Base-by-base conservation (phyloP, 2,797 vertebrate species). In the Clarias platycephalus region DNA sequence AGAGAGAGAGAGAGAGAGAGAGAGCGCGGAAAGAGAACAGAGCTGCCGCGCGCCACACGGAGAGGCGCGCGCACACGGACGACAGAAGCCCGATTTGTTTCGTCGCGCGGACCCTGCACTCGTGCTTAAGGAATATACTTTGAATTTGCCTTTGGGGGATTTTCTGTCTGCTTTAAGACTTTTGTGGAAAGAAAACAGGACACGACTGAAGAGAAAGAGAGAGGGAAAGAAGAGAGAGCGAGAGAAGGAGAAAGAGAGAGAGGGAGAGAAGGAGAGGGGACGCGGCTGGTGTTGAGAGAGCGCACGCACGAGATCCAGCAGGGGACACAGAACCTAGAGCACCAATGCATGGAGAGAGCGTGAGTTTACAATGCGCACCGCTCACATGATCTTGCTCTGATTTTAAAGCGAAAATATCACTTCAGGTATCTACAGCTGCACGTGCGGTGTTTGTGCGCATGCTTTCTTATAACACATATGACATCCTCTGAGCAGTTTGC, bases 81-180 rank as follows among this genome's bases (percentile, higher is more conserved):
- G 16, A 26, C 53, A 40, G 70, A 55, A 40, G 70, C 37, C 16
- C 71, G 67, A 9, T n/a, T 58, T 28, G 79, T 44, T 64, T 85
- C 62, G 20, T 67, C 16, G 55, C 26, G 13, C 64, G 84, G 63
- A 85, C 63, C 71, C 66, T 57, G 22, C 28, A 53, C 53, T 55
- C 78, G 62, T 31, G 62, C 53, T 77, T 83, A 22, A 84, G 83
- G 83, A 84, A 84, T 84, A 80, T 71, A 79, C 66, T 34, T 62
- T 66, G 20, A 78, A 63, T 72, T 40, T 63, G 28, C 86, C 72
- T 83, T 76, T 63, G 74, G 49, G 88, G 86, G 83, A 83, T 74
- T 74, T 87, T 85, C 78, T 67, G 83, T 67, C 67, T 84, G 49
- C 72, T 79, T 84, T 78, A 80, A 75, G 80, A 87, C 78, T 85